Percentiles rank a stretch among this genome's conserved stretches.
These are phyloP conservation scores for Crossaster papposus DNA, from an alignment of 53 echinoderm and acorn worm species.

Conservation along the genomic window DNA sequence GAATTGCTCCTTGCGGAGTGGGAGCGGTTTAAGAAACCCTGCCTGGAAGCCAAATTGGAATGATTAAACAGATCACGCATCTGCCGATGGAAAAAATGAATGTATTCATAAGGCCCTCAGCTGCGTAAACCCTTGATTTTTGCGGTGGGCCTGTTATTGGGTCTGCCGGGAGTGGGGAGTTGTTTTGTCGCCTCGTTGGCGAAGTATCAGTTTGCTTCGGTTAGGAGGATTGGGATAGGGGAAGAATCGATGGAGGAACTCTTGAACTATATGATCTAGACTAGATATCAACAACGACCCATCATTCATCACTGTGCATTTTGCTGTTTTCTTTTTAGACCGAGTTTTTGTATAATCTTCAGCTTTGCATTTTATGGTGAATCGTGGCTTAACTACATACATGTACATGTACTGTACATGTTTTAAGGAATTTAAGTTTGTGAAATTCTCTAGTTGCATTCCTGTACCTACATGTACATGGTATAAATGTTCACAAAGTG, in stretches of 20 bases:
- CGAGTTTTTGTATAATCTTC: not conserved
- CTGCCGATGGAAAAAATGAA: constrained; percentile 10
- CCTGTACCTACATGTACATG: too few relatives aligned
- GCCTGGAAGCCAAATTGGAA: constrained; percentile 2
- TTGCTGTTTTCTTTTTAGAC: not conserved
- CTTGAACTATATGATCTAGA: not conserved
- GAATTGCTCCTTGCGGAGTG: not conserved
- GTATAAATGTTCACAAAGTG: too few relatives aligned
- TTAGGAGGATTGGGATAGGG: not conserved
- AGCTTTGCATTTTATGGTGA: not conserved
- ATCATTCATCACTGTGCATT: not conserved
- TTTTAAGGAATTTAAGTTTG: too few relatives aligned
- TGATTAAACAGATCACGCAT: constrained; percentile 43
- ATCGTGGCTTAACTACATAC: not conserved
- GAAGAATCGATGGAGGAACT: constrained; percentile 26
- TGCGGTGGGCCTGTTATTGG: not conserved
- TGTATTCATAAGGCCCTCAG: constrained; percentile 45
- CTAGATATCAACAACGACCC: constrained; percentile 13
- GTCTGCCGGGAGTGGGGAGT: not conserved
- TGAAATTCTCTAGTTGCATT: not conserved
- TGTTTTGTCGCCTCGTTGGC: too few relatives aligned
- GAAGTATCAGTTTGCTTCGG: constrained; percentile 40
- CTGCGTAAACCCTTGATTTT: constrained; percentile 42
- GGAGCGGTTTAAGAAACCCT: not conserved
- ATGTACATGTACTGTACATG: too few relatives aligned